Evolutionary conservation across 2,888 invertebrate genomes (phyloP).

Genomic region (Drosophila aldrichi): DNA sequence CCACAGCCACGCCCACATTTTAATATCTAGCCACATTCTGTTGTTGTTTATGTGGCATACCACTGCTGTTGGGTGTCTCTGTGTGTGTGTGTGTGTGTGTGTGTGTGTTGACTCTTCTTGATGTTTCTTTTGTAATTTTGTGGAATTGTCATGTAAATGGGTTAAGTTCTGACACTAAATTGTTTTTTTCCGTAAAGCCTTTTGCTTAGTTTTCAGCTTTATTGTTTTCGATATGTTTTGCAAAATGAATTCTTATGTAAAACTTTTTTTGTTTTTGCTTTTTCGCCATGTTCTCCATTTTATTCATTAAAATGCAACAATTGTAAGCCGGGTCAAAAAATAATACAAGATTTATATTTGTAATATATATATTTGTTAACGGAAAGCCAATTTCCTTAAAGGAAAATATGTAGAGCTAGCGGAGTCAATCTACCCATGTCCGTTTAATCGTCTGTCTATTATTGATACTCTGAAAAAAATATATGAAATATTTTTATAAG

Average conservation of each 20-base stretch:
- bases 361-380: constrained; percentile 18
- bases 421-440: too few relatives aligned
- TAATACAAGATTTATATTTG: constrained; percentile 13
- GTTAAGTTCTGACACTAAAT: constrained; percentile 74
- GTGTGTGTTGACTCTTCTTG: constrained; percentile 14
- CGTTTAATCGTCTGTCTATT: too few relatives aligned
- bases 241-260: constrained; percentile 57
- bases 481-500: too few relatives aligned
- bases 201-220: constrained; percentile 50
- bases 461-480: too few relatives aligned
- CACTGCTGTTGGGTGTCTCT: constrained; percentile 25
- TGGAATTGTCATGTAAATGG: constrained; percentile 75
- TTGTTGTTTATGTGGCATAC: constrained; percentile 11
- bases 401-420: too few relatives aligned
- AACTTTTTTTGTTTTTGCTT: background rate
- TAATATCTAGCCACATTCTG: constrained; percentile 23
- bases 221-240: constrained; percentile 45
- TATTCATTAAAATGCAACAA: constrained; percentile 6
- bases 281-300: constrained; percentile 4
- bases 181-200: constrained; percentile 41
- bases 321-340: constrained; percentile 21
- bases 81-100: constrained; percentile 17
- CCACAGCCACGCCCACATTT: constrained; percentile 25
- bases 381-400: too few relatives aligned
- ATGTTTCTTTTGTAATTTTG: constrained; percentile 41